Evolutionary conservation across 1,140 invertebrate species (phyloP).

Genomic region (Drosophila sturtevanti): DNA sequence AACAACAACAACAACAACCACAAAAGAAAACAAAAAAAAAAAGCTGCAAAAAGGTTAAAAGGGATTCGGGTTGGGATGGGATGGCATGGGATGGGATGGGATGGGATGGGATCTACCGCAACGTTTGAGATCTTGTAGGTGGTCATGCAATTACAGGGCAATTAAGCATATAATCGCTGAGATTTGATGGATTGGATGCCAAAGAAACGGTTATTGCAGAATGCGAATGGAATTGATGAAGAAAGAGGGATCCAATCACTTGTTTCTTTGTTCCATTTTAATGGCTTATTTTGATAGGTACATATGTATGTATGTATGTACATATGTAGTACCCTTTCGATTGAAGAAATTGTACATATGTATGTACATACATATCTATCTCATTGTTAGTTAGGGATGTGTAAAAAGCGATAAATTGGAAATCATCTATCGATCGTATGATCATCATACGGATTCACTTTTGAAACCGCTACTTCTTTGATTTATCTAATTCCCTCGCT

Average conservation of each 20-base stretch:
- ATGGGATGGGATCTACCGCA: slow-evolving; percentile 44
- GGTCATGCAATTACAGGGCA: slow-evolving; percentile 60
- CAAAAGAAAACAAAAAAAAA: not conserved
- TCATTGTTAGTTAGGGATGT: not conserved
- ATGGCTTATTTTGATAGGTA: too few species aligned
- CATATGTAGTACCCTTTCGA: too few species aligned
- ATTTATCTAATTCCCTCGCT: slow-evolving; percentile 6
- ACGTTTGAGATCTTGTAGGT: slow-evolving; percentile 39
- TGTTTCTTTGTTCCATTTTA: not conserved
- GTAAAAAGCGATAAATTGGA: not conserved
- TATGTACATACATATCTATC: too few species aligned
- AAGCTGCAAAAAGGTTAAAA: slow-evolving; percentile 56
- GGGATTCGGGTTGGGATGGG: slow-evolving; percentile 18
- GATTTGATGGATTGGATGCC: slow-evolving; percentile 62
- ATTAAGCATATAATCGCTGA: slow-evolving; percentile 74
- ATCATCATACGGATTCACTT: not conserved
- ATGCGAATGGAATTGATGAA: not conserved
- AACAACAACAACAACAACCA: not conserved
- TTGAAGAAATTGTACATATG: too few species aligned
- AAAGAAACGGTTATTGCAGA: not conserved
- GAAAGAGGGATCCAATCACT: not conserved
- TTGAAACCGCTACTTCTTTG: slow-evolving; percentile 14
- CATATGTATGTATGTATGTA: too few species aligned
- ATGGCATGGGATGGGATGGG: too few species aligned
- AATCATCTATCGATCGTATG: too few species aligned